Conservation (phyloP, 2,113 vertebrate genomes). For the Salvator merianae region DNA sequence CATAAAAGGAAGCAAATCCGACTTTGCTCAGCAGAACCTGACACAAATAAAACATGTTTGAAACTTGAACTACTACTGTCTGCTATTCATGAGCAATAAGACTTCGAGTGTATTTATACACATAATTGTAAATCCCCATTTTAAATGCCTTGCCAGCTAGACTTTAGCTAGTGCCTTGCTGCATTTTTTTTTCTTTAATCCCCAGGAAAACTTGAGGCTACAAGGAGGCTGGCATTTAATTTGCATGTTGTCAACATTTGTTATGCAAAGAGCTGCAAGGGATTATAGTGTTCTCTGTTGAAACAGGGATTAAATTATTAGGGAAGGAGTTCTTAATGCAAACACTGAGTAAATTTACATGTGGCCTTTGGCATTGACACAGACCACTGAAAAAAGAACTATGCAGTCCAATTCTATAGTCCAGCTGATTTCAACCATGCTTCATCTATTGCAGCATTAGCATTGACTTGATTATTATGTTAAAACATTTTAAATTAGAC, state of each 20-base stretch:
- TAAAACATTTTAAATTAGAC: too few relatives aligned
- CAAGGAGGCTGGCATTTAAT: not conserved
- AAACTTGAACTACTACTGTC: not conserved
- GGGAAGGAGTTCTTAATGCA: not conserved
- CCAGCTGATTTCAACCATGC: too few relatives aligned
- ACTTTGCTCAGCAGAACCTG: not conserved
- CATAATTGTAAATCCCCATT: not conserved
- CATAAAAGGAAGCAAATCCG: not conserved
- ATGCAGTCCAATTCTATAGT: not conserved
- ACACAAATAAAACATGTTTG: not conserved
- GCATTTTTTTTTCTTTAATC: not conserved
- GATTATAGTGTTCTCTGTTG: not conserved
- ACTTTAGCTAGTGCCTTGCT: not conserved
- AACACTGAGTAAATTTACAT: not conserved
- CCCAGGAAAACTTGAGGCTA: not conserved
- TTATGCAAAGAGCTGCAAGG: slow-evolving; percentile 1
- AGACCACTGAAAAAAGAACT: not conserved
- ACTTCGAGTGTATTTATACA: not conserved
- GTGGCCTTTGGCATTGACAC: not conserved
- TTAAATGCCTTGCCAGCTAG: not conserved
- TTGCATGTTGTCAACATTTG: slow-evolving; percentile 5
- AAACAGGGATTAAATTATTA: not conserved
- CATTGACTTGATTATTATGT: too few relatives aligned
- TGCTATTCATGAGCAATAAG: not conserved
- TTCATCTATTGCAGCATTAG: too few relatives aligned